Percentiles rank a stretch among this genome's conserved stretches.
Conservation (phyloP, 2,113 vertebrate genomes). For the Xiphorhynchus elegans region DNA sequence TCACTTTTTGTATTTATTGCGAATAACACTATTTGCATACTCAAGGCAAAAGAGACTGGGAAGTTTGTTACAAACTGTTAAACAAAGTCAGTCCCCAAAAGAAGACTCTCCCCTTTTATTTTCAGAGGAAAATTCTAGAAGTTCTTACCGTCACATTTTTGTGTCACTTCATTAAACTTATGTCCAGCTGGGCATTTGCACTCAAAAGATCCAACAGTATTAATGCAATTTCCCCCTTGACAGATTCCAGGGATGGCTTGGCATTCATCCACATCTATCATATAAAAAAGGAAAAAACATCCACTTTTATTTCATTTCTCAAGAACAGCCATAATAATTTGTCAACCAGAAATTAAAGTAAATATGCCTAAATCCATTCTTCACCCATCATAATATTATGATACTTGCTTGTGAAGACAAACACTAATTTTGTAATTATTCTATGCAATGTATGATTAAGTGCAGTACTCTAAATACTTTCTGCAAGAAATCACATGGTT, state of each 20-base stretch:
- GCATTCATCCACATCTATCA: slow-evolving; percentile 98
- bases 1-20: background rate
- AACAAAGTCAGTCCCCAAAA: background rate
- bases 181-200: slow-evolving; percentile 99
- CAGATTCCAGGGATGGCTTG: slow-evolving; percentile 98
- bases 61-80: background rate
- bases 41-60: background rate
- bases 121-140: slow-evolving; percentile 31
- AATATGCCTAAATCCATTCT: slow-evolving; percentile 23
- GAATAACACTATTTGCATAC: slow-evolving; percentile 17
- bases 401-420: slow-evolving; percentile 4
- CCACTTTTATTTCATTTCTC: slow-evolving; percentile 54
- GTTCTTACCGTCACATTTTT: slow-evolving; percentile 97
- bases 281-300: slow-evolving; percentile 46
- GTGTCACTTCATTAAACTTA: slow-evolving; percentile 95
- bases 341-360: slow-evolving; percentile 36
- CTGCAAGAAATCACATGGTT: slow-evolving; percentile 26
- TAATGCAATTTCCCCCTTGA: slow-evolving; percentile 98
- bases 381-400: slow-evolving; percentile 26
- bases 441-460: slow-evolving; percentile 44
- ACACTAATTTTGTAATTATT: slow-evolving; percentile 41
- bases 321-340: slow-evolving; percentile 54
- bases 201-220: slow-evolving; percentile 99
- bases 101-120: background rate
- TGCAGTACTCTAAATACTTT: slow-evolving; percentile 38